Base-by-base conservation (phyloP, 2,113 vertebrate genomes). In the Triplophysa dalaica region DNA sequence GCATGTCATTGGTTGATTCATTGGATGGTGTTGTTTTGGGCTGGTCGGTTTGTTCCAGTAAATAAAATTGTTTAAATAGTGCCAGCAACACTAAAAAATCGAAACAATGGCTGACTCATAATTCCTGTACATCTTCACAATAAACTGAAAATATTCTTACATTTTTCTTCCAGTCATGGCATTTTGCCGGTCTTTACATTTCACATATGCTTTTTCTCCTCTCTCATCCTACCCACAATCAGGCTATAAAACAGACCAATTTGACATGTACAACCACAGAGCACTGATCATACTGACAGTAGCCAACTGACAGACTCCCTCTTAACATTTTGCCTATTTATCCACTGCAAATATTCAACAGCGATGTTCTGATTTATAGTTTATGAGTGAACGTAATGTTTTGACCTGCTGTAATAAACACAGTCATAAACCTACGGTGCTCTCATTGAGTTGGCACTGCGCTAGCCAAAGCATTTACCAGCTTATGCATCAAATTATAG, bases 401-500 rank as follows among this genome's bases (percentile, higher is more conserved):
- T 50, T 75, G 41, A 63, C 58, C 60, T 63, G 75, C 21, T 38
- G 33, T 75, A 74, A 73, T 41, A 63, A 74, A 79, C 24, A 0
- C 58, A 68, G 24, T 38, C 38, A 61, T 68, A 64, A 73, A 76
- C 61, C 75, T 41, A 26, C 66, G 24, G 17, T 9, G 8, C 69
- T 41, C 63, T 56, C 16, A 29, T n/a, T 3, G 54, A 73, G 63
- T 73, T 82, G 80, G 67, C 76, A 50, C 29, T 58, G 29, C 21
- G 21, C 69, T 41, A 81, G 56, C 19, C 22, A 72, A 81, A 78
- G 58, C 24, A 64, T 82, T 77, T 80, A 80, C 50, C 62, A 76
- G 29, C 67, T 66, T 62, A 45, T 80, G 68, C 61, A 66, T 82
- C 80, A 73, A 81, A 77, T 84, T 84, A 84, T 70, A 67, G 68